Evolutionary conservation across 2,113 vertebrate genomes (phyloP), one percentile per base, ranked within the genome.

Genomic region (Eudorcas thomsonii): DNA sequence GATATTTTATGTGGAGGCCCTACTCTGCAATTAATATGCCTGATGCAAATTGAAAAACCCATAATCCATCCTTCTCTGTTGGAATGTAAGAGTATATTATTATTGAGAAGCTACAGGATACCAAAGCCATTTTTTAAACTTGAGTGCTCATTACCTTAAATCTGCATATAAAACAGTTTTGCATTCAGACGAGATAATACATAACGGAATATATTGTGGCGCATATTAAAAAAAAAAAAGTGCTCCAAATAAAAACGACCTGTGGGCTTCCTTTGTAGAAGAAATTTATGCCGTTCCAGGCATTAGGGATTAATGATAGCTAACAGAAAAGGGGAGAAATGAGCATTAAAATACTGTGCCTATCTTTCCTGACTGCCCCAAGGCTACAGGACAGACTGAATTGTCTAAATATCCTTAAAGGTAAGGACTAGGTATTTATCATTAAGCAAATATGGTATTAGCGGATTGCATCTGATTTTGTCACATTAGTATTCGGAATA

Each of bases 1-100:
- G 99, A 98, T 98, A 99, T 99, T 99, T 99, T 99, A 99, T 99
- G 98, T 98, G 98, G 98, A 99, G 99, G 98, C 97, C 98, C 98
- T 98, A 98, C 98, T 99, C 98, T 98, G 98, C 98, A 99, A 99
- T 99, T 99, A 99, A 99, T 99, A 99, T 99, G 98, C 98, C 98
- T 98, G 97, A 98, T 99, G 98, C 97, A 99, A 99, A 99, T 98
- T 99, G 98, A 98, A 99, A 99, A 99, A 98, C 98, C 97, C 96
- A 98, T 98, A 99, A 99, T 99, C 98, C 98, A 99, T 99, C 98
- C 98, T 99, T 98, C 98, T 99, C 98, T 98, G 96, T 96, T 98
- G 98, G 98, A 98, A 98, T 98, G 97, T 98, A 99, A 99, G 96
- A 99, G 94, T 96, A 98, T 98, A 99, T 98, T 99, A 98, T 98